phyloP scores from a whole-genome alignment of 1,140 invertebrate species.

The Aporrectodea caliginosa region DNA sequence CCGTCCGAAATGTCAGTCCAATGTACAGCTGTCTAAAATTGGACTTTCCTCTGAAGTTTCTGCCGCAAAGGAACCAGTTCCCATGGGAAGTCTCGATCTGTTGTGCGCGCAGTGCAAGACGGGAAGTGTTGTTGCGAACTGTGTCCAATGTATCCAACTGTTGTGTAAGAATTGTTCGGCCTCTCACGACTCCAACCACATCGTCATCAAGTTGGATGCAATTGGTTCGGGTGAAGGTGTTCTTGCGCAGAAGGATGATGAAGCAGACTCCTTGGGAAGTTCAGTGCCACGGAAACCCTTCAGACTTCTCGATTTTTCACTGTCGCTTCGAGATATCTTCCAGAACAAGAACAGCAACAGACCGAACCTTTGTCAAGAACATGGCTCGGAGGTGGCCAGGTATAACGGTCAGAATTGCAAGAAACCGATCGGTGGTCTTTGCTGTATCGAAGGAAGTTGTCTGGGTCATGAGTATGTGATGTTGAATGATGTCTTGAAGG shows the following conservation, averaged over 20 bases:
- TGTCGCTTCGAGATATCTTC: not conserved
- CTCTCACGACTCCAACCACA: not conserved
- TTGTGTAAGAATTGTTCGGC: not conserved
- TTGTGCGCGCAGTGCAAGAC: not conserved
- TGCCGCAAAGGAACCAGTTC: not conserved
- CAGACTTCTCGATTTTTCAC: not conserved
- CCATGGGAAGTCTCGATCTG: not conserved
- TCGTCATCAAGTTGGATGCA: not conserved
- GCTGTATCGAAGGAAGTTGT: not conserved
- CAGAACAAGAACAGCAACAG: not conserved
- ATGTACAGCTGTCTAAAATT: not conserved
- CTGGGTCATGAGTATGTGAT: not conserved
- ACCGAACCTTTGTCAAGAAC: not conserved
- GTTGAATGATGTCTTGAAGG: not conserved
- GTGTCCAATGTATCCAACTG: not conserved
- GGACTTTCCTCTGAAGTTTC: not conserved
- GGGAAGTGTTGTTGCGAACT: not conserved
- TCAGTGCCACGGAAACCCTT: not conserved
- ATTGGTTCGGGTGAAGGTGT: not conserved
- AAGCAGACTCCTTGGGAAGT: not conserved
- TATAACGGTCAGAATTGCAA: not conserved
- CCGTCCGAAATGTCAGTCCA: not conserved
- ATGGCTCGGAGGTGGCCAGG: not conserved
- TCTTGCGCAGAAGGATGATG: not conserved
- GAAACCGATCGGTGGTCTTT: not conserved